These are phyloP conservation scores for Papilio helenus DNA, from an alignment of 1,140 invertebrate genomes.

Conservation along the genomic window DNA sequence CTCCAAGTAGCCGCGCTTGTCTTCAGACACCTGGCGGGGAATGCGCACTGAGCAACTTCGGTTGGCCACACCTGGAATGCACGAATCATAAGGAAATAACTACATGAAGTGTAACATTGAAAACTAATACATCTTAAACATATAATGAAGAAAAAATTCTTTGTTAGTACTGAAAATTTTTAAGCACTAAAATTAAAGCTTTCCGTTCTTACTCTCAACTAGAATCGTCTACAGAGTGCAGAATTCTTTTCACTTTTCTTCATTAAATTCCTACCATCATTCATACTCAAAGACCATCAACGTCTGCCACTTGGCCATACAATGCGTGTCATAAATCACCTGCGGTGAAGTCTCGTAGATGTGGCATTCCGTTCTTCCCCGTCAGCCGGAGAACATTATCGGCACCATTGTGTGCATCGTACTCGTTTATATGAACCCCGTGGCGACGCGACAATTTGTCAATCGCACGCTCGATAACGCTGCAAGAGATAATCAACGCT, in stretches of 20 bases:
- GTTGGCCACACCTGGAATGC: conserved; percentile 88
- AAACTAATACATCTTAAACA: not conserved
- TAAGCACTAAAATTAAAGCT: not conserved
- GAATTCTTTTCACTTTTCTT: not conserved
- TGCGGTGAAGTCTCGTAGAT: conserved; percentile 91
- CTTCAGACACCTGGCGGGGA: conserved; percentile 92
- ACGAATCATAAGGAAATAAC: not conserved
- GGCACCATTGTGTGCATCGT: conserved; percentile 93
- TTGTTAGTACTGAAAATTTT: not conserved
- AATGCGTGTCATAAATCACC: conserved; percentile 49
- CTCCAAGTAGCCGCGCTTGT: conserved; percentile 95
- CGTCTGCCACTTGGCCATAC: not conserved
- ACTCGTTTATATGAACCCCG: conserved; percentile 93
- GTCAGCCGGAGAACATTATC: conserved; percentile 93
- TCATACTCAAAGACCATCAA: conserved; percentile 8
- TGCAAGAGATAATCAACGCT: conserved; percentile 44
- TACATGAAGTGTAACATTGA: not conserved
- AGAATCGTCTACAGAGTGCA: not conserved
- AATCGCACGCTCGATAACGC: conserved; percentile 90
- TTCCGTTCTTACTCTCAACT: not conserved
- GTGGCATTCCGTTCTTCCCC: conserved; percentile 91
- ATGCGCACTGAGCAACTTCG: conserved; percentile 91
- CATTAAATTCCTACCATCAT: not conserved
- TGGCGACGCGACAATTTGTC: conserved; percentile 93
- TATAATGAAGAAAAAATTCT: not conserved